phyloP scores from a whole-genome alignment of 2,797 vertebrate species.

The Meda fulgida region DNA sequence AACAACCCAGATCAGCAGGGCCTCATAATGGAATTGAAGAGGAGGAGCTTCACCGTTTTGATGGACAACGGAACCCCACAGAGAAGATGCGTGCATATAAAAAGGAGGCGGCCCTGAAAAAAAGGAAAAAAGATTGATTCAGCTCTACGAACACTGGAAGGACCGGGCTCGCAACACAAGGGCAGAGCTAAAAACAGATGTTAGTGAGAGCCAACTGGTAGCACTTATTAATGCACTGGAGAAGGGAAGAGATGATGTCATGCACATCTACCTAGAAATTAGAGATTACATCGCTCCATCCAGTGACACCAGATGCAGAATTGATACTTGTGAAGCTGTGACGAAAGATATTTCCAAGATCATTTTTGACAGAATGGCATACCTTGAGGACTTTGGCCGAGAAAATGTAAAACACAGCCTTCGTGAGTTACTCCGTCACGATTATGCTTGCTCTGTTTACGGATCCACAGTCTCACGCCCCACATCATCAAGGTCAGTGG shows the following conservation, averaged over 20 bases:
- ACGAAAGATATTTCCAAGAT: constrained; percentile 52
- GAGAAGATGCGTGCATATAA: too few relatives aligned
- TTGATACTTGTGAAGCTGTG: constrained; percentile 55
- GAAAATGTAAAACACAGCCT: constrained; percentile 13
- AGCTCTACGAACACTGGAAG: constrained; percentile 22
- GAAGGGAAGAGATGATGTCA: constrained; percentile 14
- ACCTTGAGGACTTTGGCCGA: constrained; percentile 17
- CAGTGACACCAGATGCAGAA: constrained; percentile 31
- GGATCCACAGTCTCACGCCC: constrained; percentile 23
- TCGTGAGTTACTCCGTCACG: constrained; percentile 28
- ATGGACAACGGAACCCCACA: too few relatives aligned
- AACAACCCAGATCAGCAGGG: too few relatives aligned
- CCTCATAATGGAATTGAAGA: too few relatives aligned
- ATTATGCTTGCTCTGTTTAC: constrained; percentile 48
- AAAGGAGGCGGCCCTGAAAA: too few relatives aligned
- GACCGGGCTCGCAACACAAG: background rate
- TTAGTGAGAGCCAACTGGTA: constrained; percentile 16
- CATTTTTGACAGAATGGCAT: constrained; percentile 38
- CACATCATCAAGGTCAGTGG: background rate
- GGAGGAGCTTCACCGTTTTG: too few relatives aligned
- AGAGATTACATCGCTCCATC: constrained; percentile 41
- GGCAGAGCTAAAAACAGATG: constrained; percentile 10
- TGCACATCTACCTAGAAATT: constrained; percentile 18
- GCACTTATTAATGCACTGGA: constrained; percentile 41
- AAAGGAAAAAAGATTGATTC: background rate